These are phyloP conservation scores for Eupithecia subfuscata DNA, from an alignment of 2,888 invertebrate species.

Conservation along the genomic window DNA sequence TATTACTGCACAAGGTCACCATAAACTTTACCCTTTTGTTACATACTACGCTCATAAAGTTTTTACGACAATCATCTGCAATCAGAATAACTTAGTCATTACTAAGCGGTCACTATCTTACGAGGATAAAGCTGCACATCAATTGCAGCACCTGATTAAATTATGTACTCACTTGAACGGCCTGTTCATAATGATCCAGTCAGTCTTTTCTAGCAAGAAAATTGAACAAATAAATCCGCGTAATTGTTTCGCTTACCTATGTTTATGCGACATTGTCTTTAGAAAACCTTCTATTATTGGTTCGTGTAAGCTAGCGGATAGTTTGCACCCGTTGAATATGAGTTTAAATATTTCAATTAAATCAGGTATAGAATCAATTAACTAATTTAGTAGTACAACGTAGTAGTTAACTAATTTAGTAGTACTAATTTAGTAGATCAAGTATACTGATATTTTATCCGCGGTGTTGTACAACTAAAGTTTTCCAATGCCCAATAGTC, in stretches of 20 bases:
- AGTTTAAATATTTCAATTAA: too few species aligned
- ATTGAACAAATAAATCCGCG: neutral
- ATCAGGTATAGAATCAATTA: too few species aligned
- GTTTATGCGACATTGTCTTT: neutral
- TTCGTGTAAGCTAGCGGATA: neutral
- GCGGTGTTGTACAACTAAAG: too few species aligned
- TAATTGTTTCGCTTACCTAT: neutral
- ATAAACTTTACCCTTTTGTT: neutral
- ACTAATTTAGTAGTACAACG: too few species aligned
- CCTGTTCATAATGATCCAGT: neutral
- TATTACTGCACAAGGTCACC: neutral
- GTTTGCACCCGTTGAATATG: too few species aligned
- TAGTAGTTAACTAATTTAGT: too few species aligned
- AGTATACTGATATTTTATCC: too few species aligned
- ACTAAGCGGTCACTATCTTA: neutral
- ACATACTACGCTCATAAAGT: neutral
- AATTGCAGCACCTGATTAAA: neutral
- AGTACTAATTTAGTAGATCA: too few species aligned
- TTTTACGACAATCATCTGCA: slow-evolving; percentile 4
- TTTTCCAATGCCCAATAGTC: neutral
- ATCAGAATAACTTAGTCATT: slow-evolving; percentile 3
- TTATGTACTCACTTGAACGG: neutral
- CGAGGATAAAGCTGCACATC: neutral
- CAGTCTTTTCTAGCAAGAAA: neutral
- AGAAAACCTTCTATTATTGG: neutral